phyloP scores from a whole-genome alignment of 2,888 invertebrate genomes.

The Caenorhabditis afra region DNA sequence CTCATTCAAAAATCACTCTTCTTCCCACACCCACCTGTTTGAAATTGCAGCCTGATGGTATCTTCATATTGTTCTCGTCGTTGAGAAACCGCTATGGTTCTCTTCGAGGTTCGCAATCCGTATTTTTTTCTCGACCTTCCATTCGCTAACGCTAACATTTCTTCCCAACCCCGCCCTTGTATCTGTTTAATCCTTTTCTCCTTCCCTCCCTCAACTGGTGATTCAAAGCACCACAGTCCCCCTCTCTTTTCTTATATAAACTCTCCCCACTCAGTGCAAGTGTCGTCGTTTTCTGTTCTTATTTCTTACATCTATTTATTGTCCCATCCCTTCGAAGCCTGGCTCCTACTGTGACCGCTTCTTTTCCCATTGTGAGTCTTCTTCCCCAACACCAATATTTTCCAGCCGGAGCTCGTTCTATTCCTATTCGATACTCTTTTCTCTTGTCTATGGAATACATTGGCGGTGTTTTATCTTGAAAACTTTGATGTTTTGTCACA shows the following conservation, averaged over 20 bases:
- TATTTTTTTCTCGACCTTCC: background rate
- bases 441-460: conserved; percentile 23
- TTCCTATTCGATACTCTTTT: conserved; percentile 31
- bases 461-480: conserved; percentile 8
- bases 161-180: background rate
- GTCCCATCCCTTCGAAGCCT: too few species aligned
- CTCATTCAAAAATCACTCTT: background rate
- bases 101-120: background rate
- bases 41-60: background rate
- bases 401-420: background rate
- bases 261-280: background rate
- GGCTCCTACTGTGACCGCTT: too few species aligned
- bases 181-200: background rate
- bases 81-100: background rate
- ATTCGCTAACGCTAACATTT: too few species aligned
- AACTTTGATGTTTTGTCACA: background rate
- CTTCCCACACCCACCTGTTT: background rate
- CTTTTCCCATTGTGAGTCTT: too few species aligned
- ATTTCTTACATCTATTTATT: background rate
- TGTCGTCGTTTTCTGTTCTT: background rate
- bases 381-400: background rate
- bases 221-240: too few species aligned
- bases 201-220: too few species aligned
- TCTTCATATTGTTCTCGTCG: too few species aligned
- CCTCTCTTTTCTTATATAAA: background rate